phyloP scores from a whole-genome alignment of 2,113 vertebrate species.

The Rostratula benghalensis region DNA sequence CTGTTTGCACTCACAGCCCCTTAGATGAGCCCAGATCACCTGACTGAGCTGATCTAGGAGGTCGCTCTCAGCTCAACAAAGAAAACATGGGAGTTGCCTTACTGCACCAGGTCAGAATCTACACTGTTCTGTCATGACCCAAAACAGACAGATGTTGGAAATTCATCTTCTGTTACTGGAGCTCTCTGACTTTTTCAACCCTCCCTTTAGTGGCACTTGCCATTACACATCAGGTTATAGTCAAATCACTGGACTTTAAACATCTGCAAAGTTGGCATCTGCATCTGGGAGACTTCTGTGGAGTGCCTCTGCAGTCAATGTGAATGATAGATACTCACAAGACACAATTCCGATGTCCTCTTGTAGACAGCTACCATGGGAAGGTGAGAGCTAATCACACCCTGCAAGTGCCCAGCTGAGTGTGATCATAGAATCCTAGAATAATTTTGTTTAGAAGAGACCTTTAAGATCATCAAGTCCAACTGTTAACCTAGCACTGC shows the following conservation, averaged over 20 bases:
- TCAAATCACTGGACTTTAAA: background rate
- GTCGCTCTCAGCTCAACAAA: background rate
- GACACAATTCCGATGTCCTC: background rate
- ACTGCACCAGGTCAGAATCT: background rate
- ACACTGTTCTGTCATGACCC: background rate
- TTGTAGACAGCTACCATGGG: background rate
- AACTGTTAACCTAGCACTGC: background rate
- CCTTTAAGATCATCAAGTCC: background rate
- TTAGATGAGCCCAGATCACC: background rate
- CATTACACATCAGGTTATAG: background rate
- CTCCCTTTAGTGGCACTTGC: background rate
- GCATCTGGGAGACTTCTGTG: background rate
- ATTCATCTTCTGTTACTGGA: background rate
- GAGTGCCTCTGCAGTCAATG: background rate
- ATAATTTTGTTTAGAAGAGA: background rate
- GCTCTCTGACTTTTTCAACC: background rate
- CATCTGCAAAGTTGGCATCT: background rate
- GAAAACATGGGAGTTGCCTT: background rate
- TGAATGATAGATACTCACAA: background rate
- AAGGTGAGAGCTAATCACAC: background rate
- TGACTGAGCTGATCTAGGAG: background rate
- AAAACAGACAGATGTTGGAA: background rate
- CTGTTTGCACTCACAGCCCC: accelerated
- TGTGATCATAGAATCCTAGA: background rate
- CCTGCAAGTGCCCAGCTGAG: background rate